Evolutionary conservation across 2,113 vertebrate genomes (phyloP).

Genomic region (Delphinapterus leucas): DNA sequence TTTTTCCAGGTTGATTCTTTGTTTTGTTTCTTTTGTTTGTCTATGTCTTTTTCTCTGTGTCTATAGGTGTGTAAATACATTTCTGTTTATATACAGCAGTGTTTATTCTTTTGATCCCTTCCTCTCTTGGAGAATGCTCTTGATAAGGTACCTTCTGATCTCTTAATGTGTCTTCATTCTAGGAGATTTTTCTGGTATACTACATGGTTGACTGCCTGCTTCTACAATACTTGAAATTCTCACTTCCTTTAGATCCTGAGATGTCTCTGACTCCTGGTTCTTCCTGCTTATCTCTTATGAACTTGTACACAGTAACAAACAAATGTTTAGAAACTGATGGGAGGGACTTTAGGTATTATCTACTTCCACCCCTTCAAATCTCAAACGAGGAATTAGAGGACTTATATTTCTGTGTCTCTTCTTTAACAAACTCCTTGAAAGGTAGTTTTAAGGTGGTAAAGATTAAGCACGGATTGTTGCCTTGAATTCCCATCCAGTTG

Average conservation of each 20-base stretch:
- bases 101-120: not conserved
- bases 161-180: not conserved
- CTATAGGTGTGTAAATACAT: fast-evolving
- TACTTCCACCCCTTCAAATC: not conserved
- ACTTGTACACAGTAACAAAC: not conserved
- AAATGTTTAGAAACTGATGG: not conserved
- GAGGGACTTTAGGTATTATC: not conserved
- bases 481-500: not conserved
- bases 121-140: not conserved
- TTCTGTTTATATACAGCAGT: not conserved
- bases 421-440: not conserved
- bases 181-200: not conserved
- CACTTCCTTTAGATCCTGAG: not conserved
- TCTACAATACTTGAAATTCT: not conserved
- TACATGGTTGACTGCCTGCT: not conserved
- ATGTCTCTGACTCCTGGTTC: not conserved
- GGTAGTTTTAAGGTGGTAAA: not conserved
- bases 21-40: not conserved
- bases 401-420: not conserved
- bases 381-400: not conserved
- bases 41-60: not conserved
- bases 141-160: not conserved
- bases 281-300: not conserved
- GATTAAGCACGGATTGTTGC: not conserved
- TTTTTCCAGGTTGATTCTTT: not conserved